Percentiles rank a stretch among this genome's conserved stretches.
phyloP scores from a whole-genome alignment of 2,113 vertebrate species.

The Corvus moneduloides region DNA sequence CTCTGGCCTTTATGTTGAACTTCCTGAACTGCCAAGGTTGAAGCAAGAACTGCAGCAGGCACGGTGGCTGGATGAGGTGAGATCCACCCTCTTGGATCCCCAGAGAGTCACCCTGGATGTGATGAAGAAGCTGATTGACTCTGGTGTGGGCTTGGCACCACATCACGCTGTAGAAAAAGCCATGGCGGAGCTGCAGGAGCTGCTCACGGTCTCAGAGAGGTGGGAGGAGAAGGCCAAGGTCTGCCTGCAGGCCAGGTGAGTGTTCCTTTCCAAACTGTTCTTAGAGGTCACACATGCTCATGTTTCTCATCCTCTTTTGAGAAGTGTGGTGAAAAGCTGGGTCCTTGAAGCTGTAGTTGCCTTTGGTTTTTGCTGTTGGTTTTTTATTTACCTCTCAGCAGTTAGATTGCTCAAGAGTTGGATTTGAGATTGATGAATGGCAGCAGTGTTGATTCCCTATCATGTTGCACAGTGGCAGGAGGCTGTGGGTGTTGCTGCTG shows the following conservation, averaged over 20 bases:
- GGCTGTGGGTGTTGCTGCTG: neutral
- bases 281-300: accelerated
- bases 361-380: neutral
- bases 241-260: constrained; percentile 93
- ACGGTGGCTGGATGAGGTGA: constrained; percentile 97
- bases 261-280: neutral
- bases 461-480: neutral
- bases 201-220: constrained; percentile 94
- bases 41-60: constrained; percentile 97
- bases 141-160: constrained; percentile 92
- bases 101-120: constrained; percentile 92
- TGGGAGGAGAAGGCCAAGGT: constrained; percentile 97
- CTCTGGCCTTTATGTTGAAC: constrained; percentile 91
- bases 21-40: constrained; percentile 89
- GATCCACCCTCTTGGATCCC: constrained; percentile 88
- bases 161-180: constrained; percentile 97
- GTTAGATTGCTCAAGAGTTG: neutral
- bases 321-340: neutral
- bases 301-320: neutral
- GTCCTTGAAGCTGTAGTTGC: neutral
- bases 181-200: constrained; percentile 95
- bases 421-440: neutral
- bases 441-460: neutral
- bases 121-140: constrained; percentile 97
- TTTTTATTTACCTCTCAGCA: neutral